phyloP scores from a whole-genome alignment of 2,888 invertebrate genomes.

The Coenonympha glycerion region DNA sequence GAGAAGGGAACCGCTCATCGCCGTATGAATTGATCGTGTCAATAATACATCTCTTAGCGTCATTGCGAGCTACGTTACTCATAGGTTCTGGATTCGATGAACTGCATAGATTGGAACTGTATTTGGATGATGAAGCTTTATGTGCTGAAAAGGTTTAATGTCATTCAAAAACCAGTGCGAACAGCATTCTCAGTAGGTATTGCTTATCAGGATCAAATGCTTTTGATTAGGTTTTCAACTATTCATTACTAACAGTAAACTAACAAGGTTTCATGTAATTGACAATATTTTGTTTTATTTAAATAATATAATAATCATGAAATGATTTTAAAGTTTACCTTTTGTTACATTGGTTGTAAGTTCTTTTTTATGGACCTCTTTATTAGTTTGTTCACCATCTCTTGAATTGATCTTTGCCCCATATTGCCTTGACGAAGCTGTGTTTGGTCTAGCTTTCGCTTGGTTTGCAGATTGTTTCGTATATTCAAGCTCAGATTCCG shows the following conservation, averaged over 20 bases:
- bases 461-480: not conserved
- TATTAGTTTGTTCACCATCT: not conserved
- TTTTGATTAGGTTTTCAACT: too few relatives aligned
- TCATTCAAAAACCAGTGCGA: too few relatives aligned
- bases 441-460: slow-evolving; percentile 6
- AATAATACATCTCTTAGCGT: slow-evolving; percentile 56
- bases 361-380: not conserved
- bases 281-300: too few relatives aligned
- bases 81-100: not conserved
- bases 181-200: too few relatives aligned
- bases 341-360: not conserved
- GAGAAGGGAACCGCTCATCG: slow-evolving; percentile 61
- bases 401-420: not conserved
- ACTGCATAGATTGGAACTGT: not conserved
- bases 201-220: too few relatives aligned
- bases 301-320: too few relatives aligned
- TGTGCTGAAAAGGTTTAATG: too few relatives aligned
- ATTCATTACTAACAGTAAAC: too few relatives aligned
- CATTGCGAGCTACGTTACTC: slow-evolving; percentile 33
- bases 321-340: not conserved
- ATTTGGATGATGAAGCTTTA: too few relatives aligned
- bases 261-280: too few relatives aligned
- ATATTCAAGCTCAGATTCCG: slow-evolving; percentile 25
- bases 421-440: not conserved
- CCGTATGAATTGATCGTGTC: slow-evolving; percentile 58